Conservation (phyloP, 2,113 vertebrate genomes). For the Alethe castanea region DNA sequence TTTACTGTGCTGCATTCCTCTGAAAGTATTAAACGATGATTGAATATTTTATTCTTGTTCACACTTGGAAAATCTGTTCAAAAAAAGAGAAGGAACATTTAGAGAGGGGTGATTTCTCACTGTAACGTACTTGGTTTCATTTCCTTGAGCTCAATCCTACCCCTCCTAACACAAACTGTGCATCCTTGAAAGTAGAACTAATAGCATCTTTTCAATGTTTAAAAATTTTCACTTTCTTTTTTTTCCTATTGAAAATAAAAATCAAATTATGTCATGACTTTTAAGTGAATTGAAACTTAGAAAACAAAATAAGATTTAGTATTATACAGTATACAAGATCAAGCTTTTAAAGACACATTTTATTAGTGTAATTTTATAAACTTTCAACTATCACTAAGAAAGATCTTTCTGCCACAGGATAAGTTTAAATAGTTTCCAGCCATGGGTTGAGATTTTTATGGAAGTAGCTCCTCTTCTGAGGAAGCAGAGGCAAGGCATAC, state of each 20-base stretch:
- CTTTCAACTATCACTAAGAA: not conserved
- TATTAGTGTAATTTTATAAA: not conserved
- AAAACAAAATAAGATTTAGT: not conserved
- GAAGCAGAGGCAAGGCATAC: not conserved
- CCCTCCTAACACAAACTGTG: slow-evolving; percentile 1
- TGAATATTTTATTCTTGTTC: not conserved
- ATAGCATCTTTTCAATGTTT: not conserved
- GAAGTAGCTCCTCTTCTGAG: not conserved
- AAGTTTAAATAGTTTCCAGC: not conserved
- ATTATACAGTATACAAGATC: not conserved
- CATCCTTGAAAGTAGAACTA: slow-evolving; percentile 10
- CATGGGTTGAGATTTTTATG: not conserved
- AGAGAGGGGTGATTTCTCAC: not conserved
- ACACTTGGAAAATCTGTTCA: not conserved
- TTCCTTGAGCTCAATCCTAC: not conserved
- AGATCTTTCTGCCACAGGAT: not conserved
- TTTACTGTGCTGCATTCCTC: not conserved
- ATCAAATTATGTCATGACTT: not conserved
- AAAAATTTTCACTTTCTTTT: not conserved
- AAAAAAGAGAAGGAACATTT: not conserved
- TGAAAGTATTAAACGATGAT: not conserved
- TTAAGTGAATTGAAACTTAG: not conserved
- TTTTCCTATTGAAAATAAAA: not conserved
- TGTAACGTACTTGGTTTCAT: not conserved
- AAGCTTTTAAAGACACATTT: not conserved